Evolutionary conservation across 2,888 invertebrate species (phyloP).

Genomic region (Drosophila setosimentum): DNA sequence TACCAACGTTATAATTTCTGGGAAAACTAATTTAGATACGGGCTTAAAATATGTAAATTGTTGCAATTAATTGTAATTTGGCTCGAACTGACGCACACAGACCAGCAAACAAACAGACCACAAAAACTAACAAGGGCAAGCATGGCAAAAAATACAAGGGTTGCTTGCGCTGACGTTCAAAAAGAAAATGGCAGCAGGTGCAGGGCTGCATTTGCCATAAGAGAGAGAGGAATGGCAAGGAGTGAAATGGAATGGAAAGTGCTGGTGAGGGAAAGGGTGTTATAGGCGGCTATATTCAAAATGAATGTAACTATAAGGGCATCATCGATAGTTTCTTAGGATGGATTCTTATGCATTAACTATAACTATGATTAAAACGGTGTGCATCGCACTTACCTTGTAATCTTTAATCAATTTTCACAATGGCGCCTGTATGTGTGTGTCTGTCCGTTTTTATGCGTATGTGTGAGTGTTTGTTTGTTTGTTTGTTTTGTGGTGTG

Average conservation of each 20-base stretch:
- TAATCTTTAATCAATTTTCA: conserved; percentile 76
- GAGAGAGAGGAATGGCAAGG: conserved; percentile 1
- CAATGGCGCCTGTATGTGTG: conserved; percentile 50
- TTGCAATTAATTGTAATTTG: conserved; percentile 72
- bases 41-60: conserved; percentile 66
- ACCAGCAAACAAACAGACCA: conserved; percentile 38
- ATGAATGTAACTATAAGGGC: conserved; percentile 69
- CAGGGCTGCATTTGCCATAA: conserved; percentile 54
- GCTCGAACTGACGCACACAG: conserved; percentile 45
- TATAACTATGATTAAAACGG: conserved; percentile 55
- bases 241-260: conserved; percentile 1
- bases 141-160: conserved; percentile 42
- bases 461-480: conserved; percentile 23
- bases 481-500: conserved; percentile 55
- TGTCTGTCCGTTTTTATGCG: conserved; percentile 18
- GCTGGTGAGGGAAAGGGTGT: not conserved
- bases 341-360: conserved; percentile 23
- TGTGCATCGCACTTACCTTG: conserved; percentile 65
- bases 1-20: conserved; percentile 39
- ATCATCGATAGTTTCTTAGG: conserved; percentile 49
- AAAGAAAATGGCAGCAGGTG: conserved; percentile 80
- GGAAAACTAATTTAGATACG: conserved; percentile 39
- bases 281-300: conserved; percentile 41
- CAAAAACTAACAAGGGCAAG: conserved; percentile 35
- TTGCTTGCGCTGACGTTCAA: conserved; percentile 56